Evolutionary conservation across 2,888 invertebrate genomes (phyloP).

Genomic region (Acronicta aceris): DNA sequence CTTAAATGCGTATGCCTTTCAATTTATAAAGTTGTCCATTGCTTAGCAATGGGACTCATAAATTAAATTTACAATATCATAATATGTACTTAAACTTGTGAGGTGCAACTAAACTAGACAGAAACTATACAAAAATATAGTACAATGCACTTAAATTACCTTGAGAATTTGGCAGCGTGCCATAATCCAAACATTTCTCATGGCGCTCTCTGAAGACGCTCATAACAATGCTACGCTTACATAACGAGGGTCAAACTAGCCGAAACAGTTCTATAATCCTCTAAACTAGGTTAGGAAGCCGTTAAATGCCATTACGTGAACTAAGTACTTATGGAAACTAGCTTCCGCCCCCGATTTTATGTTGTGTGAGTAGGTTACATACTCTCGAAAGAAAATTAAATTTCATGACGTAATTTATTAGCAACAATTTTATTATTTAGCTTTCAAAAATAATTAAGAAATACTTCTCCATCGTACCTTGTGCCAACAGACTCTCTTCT

Average conservation of each 20-base stretch:
- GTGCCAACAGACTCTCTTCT: no score
- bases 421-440: no score
- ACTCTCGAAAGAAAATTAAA: no score
- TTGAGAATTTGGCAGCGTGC: conserved; percentile 46
- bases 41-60: no score
- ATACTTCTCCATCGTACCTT: no score
- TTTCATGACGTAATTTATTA: no score
- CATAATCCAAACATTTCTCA: conserved; percentile 47
- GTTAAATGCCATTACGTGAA: conserved; percentile 35
- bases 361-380: not conserved
- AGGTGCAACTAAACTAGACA: conserved; percentile 10
- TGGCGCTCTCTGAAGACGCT: conserved; percentile 28
- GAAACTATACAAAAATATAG: conserved; percentile 30
- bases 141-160: conserved; percentile 51
- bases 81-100: no score
- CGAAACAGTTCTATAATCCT: conserved; percentile 36
- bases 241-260: conserved; percentile 40
- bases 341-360: not conserved
- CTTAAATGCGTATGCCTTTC: no score
- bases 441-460: no score
- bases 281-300: conserved; percentile 49
- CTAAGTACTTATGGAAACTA: conserved; percentile 1
- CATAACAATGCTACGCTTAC: conserved; percentile 41
- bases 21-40: no score
- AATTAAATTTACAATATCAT: no score